Evolutionary conservation across 1,140 invertebrate genomes (phyloP).

Genomic region (Dendroctonus valens): DNA sequence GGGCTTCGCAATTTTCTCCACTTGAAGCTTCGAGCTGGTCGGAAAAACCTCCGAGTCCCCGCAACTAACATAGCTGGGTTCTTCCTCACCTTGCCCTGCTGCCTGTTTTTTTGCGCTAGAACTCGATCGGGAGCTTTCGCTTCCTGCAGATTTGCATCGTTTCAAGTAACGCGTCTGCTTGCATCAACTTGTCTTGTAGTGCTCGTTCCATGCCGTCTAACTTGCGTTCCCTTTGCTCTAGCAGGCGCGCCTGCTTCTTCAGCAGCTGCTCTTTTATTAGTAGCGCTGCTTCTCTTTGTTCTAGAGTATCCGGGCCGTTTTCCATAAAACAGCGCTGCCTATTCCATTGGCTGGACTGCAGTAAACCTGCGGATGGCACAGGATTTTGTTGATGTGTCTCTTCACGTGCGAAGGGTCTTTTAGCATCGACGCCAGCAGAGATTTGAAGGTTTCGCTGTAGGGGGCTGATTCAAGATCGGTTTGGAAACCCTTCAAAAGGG

Average conservation of each 20-base stretch:
- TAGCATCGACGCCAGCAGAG: slow-evolving; percentile 57
- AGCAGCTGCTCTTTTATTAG: slow-evolving; percentile 48
- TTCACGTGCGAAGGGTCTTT: slow-evolving; percentile 56
- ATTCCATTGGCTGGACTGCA: slow-evolving; percentile 38
- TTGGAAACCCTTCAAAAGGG: slow-evolving; percentile 53
- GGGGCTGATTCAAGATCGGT: slow-evolving; percentile 54
- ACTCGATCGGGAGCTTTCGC: slow-evolving; percentile 23
- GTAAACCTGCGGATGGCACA: slow-evolving; percentile 56
- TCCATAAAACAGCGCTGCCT: slow-evolving; percentile 33
- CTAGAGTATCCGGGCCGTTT: not conserved
- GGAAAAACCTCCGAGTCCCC: slow-evolving; percentile 57
- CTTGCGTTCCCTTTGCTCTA: slow-evolving; percentile 51
- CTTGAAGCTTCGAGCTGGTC: slow-evolving; percentile 55
- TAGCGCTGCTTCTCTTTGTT: slow-evolving; percentile 43
- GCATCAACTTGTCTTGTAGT: slow-evolving; percentile 53
- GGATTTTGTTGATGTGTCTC: slow-evolving; percentile 58
- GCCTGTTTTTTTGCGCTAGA: slow-evolving; percentile 15
- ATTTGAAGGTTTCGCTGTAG: slow-evolving; percentile 58
- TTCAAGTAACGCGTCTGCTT: slow-evolving; percentile 48
- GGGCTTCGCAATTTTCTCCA: slow-evolving; percentile 39
- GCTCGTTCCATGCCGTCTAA: slow-evolving; percentile 52
- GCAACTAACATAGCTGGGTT: slow-evolving; percentile 55
- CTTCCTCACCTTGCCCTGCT: slow-evolving; percentile 45
- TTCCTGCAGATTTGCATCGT: slow-evolving; percentile 22
- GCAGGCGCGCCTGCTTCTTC: slow-evolving; percentile 50